These are phyloP conservation scores for Tetramorium alpestre DNA, from an alignment of 1,140 invertebrate genomes.

Conservation along the genomic window DNA sequence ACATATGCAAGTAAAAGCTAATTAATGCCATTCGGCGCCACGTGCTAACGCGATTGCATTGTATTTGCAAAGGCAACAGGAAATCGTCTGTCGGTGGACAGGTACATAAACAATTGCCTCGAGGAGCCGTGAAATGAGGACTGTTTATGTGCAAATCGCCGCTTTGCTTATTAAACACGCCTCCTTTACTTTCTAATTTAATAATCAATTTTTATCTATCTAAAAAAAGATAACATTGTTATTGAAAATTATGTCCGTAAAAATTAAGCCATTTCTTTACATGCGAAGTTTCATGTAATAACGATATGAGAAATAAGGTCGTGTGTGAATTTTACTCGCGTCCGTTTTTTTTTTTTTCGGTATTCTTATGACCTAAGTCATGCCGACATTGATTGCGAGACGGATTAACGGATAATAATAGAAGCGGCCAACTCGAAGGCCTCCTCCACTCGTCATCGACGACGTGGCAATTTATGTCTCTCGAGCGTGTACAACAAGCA, in stretches of 20 bases:
- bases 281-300: background rate
- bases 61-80: constrained; percentile 43
- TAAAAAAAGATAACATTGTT: background rate
- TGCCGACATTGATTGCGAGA: constrained; percentile 31
- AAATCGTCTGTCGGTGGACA: constrained; percentile 26
- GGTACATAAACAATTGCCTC: constrained; percentile 38
- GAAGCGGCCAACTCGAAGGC: constrained; percentile 57
- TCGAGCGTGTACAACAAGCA: constrained; percentile 23
- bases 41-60: constrained; percentile 15
- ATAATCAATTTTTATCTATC: background rate
- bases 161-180: background rate
- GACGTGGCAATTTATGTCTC: constrained; percentile 61
- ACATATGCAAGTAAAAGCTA: constrained; percentile 16
- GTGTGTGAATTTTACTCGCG: background rate
- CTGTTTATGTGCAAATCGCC: background rate
- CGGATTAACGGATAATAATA: constrained; percentile 54
- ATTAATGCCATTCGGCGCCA: constrained; percentile 30
- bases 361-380: constrained; percentile 30
- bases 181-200: background rate
- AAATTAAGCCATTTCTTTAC: background rate
- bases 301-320: background rate
- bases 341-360: constrained; percentile 21
- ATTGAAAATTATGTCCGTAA: background rate
- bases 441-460: constrained; percentile 48
- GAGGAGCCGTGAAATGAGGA: background rate